These are phyloP conservation scores for Eueides isabella DNA, from an alignment of 1,140 invertebrate genomes.

Conservation along the genomic window DNA sequence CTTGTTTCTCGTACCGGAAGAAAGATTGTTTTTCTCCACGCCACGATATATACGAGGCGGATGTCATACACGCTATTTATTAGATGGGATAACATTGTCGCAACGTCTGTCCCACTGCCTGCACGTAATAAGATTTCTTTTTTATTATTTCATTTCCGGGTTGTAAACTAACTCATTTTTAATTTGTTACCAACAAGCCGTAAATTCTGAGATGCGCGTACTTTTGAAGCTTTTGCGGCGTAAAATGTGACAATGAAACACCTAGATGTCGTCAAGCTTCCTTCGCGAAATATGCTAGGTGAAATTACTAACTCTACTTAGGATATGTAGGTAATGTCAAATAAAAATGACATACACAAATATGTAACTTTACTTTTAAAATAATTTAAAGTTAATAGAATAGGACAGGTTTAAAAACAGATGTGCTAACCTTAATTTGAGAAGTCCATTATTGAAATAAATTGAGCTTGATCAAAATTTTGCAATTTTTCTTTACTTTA, in stretches of 20 bases:
- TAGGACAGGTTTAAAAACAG: background rate
- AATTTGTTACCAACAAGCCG: constrained; percentile 69
- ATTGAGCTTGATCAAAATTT: background rate
- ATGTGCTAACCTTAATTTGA: constrained; percentile 1
- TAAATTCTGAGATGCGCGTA: constrained; percentile 66
- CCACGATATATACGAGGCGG: constrained; percentile 60
- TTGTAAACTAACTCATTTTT: constrained; percentile 72
- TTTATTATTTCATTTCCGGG: constrained; percentile 47
- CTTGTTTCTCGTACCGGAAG: constrained; percentile 66
- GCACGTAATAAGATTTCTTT: constrained; percentile 72
- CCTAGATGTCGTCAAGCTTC: background rate
- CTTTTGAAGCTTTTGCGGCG: constrained; percentile 43
- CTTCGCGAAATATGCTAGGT: background rate
- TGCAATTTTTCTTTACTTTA: background rate
- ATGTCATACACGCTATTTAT: constrained; percentile 77
- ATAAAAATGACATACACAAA: background rate
- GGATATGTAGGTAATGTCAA: background rate
- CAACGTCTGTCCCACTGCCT: constrained; percentile 52
- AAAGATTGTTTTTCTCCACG: constrained; percentile 75
- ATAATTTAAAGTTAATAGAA: background rate
- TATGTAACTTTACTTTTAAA: background rate
- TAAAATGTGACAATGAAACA: constrained; percentile 46
- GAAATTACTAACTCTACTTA: background rate
- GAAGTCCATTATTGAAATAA: constrained; percentile 5
- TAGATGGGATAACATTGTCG: constrained; percentile 78